These are phyloP conservation scores for Eupithecia insigniata DNA, from an alignment of 2,888 invertebrate genomes.

Conservation along the genomic window DNA sequence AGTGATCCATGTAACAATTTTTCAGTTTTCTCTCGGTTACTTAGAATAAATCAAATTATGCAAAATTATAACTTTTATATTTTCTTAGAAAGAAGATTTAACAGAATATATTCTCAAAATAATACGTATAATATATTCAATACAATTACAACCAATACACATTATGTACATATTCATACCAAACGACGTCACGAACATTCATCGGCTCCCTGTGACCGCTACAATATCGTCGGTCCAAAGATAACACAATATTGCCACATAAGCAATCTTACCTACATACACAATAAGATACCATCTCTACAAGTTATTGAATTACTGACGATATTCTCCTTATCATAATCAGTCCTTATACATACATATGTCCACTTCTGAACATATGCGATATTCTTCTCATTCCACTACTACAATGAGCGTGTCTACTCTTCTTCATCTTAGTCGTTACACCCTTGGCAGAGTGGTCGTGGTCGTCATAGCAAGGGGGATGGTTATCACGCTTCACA, in stretches of 20 bases:
- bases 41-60: not conserved
- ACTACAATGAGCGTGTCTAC: not conserved
- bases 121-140: too few relatives aligned
- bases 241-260: too few relatives aligned
- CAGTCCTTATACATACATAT: not conserved
- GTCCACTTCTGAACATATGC: too few relatives aligned
- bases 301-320: not conserved
- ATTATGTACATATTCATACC: not conserved
- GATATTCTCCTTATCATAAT: not conserved
- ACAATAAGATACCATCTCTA: not conserved
- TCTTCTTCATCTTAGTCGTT: too few relatives aligned
- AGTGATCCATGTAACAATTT: not conserved
- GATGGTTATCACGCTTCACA: too few relatives aligned
- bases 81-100: not conserved
- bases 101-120: not conserved
- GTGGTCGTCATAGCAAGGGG: too few relatives aligned
- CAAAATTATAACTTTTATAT: not conserved
- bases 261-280: not conserved
- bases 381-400: not conserved
- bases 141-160: not conserved
- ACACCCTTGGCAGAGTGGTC: too few relatives aligned
- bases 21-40: not conserved
- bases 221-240: too few relatives aligned
- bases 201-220: too few relatives aligned
- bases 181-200: too few relatives aligned